phyloP scores from a whole-genome alignment of 2,797 vertebrate species.

The Falco cherrug region DNA sequence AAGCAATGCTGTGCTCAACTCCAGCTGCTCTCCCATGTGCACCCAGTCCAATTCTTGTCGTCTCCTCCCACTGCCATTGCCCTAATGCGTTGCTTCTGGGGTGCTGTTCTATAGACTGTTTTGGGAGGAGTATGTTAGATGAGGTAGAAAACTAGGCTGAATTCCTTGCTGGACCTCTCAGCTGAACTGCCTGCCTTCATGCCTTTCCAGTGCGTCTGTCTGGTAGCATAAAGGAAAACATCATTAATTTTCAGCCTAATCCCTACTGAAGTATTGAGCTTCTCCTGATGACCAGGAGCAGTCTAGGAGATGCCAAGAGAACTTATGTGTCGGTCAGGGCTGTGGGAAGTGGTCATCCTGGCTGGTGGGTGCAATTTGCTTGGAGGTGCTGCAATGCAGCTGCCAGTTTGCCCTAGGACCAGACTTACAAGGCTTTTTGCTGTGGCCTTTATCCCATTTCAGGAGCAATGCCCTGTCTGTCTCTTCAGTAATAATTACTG shows the following conservation, averaged over 20 bases:
- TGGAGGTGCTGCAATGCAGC: neutral
- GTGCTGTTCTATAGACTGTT: neutral
- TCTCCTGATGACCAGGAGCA: neutral
- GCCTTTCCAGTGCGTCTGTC: neutral
- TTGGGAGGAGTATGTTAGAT: neutral
- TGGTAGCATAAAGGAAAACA: neutral
- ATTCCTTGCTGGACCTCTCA: neutral
- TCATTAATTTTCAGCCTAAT: neutral
- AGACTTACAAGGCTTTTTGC: neutral
- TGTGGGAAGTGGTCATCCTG: neutral
- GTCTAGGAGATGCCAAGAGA: neutral
- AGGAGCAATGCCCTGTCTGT: neutral
- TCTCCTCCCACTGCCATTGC: neutral
- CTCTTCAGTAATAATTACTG: neutral
- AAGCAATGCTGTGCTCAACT: neutral
- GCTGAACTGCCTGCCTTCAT: neutral
- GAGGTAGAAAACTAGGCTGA: neutral
- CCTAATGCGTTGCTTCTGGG: neutral
- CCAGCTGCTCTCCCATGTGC: neutral
- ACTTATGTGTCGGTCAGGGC: neutral
- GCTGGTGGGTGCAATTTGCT: fast-evolving
- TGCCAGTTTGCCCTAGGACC: neutral
- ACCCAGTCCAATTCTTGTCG: fast-evolving
- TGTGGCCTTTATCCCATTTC: neutral
- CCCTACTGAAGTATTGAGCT: neutral